Percentiles rank a stretch among this genome's conserved stretches.
phyloP scores from a whole-genome alignment of 2,797 vertebrate genomes.

The Corythornis leucogaster region DNA sequence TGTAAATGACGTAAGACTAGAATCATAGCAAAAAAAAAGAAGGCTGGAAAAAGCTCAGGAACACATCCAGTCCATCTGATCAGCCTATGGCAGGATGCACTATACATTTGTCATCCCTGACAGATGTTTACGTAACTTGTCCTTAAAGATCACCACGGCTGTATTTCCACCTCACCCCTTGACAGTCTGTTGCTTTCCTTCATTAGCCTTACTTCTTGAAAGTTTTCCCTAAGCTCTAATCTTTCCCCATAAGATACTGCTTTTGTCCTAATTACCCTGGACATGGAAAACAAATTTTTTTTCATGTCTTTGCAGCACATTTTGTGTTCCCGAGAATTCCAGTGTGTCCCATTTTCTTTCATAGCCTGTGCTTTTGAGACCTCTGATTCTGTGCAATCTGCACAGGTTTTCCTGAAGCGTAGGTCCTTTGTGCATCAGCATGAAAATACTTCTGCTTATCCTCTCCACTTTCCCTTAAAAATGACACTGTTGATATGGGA shows the following conservation, averaged over 20 bases:
- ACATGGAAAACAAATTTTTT: not conserved
- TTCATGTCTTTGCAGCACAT: not conserved
- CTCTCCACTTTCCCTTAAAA: not conserved
- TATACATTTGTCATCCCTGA: slow-evolving; percentile 47
- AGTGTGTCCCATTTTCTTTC: rapidly evolving
- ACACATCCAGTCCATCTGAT: not conserved
- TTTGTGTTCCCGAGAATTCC: not conserved
- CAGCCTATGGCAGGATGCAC: not conserved
- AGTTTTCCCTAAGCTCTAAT: not conserved
- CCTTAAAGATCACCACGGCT: slow-evolving; percentile 23
- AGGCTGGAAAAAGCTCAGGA: not conserved
- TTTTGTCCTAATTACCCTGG: slow-evolving; percentile 3
- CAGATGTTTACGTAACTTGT: slow-evolving; percentile 51
- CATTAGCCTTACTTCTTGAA: not conserved
- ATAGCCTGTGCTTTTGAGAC: not conserved
- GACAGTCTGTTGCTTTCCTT: not conserved
- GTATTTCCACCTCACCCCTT: not conserved
- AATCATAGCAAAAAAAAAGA: not conserved
- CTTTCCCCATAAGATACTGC: not conserved
- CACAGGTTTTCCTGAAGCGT: not conserved
- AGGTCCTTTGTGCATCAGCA: not conserved
- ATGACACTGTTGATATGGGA: not conserved
- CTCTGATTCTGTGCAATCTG: not conserved
- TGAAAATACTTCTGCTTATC: not conserved
- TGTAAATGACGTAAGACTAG: slow-evolving; percentile 28